Conservation (phyloP, 35 echinoderm and acorn worm species). For the Ophioderma brevispina region DNA sequence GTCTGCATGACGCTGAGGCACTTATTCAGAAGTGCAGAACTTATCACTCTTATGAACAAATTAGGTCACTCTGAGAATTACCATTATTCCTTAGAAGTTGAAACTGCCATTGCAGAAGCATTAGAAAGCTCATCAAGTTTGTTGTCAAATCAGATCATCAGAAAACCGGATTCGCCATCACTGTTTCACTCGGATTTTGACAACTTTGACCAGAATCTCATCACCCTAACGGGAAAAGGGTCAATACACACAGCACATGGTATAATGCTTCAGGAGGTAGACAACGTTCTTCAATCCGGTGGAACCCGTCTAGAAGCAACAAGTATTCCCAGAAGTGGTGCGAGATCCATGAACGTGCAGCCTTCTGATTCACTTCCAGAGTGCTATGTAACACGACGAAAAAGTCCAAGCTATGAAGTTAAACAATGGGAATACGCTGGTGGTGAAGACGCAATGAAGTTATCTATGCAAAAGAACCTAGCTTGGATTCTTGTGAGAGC, state of each 20-base stretch:
- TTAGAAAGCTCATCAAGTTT: slow-evolving; percentile 36
- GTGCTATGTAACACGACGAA: not conserved
- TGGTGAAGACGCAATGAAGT: not conserved
- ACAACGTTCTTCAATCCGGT: not conserved
- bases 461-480: not conserved
- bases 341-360: not conserved
- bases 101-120: slow-evolving; percentile 57
- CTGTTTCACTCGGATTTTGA: slow-evolving; percentile 76
- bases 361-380: not conserved
- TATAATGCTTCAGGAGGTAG: slow-evolving; percentile 70
- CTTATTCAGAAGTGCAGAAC: slow-evolving; percentile 55
- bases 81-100: slow-evolving; percentile 60
- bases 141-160: slow-evolving; percentile 55
- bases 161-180: slow-evolving; percentile 21
- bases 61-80: slow-evolving; percentile 67
- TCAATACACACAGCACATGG: slow-evolving; percentile 64
- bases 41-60: slow-evolving; percentile 49
- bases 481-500: not conserved
- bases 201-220: slow-evolving; percentile 52
- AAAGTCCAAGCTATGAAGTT: not conserved
- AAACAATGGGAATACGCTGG: not conserved
- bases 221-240: not conserved
- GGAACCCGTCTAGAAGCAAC: not conserved
- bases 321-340: not conserved
- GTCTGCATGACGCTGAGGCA: slow-evolving; percentile 54